phyloP scores from a whole-genome alignment of 2,888 invertebrate species.

The Trichogramma dendrolimi region DNA sequence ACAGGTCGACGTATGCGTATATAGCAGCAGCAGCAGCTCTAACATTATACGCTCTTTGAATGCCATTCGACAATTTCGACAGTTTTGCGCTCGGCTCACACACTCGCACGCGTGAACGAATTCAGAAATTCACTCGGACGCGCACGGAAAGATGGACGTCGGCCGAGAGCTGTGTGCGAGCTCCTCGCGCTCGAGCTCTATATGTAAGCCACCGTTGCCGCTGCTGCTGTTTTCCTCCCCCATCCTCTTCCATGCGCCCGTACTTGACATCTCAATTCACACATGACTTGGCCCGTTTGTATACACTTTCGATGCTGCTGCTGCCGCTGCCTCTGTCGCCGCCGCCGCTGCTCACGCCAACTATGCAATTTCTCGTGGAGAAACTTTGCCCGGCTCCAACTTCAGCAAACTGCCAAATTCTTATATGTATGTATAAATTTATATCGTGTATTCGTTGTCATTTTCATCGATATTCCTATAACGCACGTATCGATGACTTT shows the following conservation, averaged over 20 bases:
- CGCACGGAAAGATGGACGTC: conserved; percentile 19
- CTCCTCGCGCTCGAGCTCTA: conserved; percentile 16
- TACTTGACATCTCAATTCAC: neutral
- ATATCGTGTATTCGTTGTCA: too few relatives aligned
- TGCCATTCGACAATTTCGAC: conserved; percentile 46
- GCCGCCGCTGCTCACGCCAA: too few relatives aligned
- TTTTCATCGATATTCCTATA: too few relatives aligned
- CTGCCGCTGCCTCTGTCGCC: neutral
- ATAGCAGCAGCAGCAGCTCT: conserved; percentile 35
- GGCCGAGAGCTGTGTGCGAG: conserved; percentile 21
- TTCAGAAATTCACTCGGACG: conserved; percentile 17
- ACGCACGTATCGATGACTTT: too few relatives aligned
- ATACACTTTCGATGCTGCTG: too few relatives aligned
- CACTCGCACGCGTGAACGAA: neutral
- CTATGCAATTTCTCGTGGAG: too few relatives aligned
- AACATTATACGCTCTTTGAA: conserved; percentile 45
- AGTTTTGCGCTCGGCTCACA: conserved; percentile 33
- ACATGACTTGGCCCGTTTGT: neutral
- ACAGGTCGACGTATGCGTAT: conserved; percentile 30
- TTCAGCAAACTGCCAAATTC: too few relatives aligned
- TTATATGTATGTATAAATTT: too few relatives aligned
- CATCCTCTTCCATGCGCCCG: neutral
- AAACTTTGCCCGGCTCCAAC: too few relatives aligned
- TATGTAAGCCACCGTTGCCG: conserved; percentile 11
- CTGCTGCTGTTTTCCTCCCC: neutral